Evolutionary conservation across 2,113 vertebrate genomes (phyloP).

Genomic region (Gobius niger): DNA sequence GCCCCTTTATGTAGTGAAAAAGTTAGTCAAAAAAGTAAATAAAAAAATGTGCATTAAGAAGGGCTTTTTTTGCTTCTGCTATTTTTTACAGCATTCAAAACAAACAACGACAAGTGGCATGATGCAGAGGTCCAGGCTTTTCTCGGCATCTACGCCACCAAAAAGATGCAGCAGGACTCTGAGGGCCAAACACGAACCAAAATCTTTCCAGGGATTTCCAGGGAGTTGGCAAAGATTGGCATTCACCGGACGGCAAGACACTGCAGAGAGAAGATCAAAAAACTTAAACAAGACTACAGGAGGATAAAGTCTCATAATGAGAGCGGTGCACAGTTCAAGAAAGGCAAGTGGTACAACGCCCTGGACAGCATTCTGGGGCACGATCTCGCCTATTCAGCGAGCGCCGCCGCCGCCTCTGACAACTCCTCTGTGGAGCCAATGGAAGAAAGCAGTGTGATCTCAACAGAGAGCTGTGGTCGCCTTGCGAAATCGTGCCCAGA

Average conservation of each 20-base stretch:
- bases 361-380: conserved; percentile 2
- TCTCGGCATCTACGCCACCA: not conserved
- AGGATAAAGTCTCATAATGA: not conserved
- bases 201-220: not conserved
- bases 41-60: too few relatives aligned
- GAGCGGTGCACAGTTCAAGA: not conserved
- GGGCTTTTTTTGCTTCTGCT: too few relatives aligned
- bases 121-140: not conserved
- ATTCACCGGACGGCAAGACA: not conserved
- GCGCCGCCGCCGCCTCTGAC: not conserved
- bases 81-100: not conserved
- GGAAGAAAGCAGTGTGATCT: not conserved
- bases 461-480: too few relatives aligned
- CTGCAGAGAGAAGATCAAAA: not conserved
- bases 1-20: too few relatives aligned
- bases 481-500: too few relatives aligned
- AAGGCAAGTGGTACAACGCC: not conserved
- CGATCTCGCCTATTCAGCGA: not conserved
- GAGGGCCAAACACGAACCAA: not conserved
- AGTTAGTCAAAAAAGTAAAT: too few relatives aligned
- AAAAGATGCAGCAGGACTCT: not conserved
- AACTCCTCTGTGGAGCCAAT: not conserved
- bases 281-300: conserved; percentile 3
- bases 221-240: not conserved
- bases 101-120: not conserved